These are phyloP conservation scores for Poeciliopsis gracilis DNA, from an alignment of 2,797 vertebrate genomes.

Conservation along the genomic window DNA sequence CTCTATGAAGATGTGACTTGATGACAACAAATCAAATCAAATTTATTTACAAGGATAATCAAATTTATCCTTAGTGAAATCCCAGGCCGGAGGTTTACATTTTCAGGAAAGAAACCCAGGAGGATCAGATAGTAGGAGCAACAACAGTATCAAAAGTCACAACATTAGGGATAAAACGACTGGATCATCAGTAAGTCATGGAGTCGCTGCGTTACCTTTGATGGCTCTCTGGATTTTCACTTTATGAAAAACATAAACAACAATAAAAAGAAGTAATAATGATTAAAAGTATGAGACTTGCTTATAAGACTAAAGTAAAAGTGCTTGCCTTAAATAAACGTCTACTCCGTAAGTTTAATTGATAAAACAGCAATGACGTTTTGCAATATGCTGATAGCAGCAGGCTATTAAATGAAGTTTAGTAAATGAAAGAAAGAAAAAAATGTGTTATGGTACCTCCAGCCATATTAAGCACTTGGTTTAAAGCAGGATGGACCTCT, in stretches of 20 bases:
- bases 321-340: not conserved
- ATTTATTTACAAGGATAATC: too few species aligned
- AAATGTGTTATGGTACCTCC: conserved; percentile 79
- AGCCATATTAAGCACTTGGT: conserved; percentile 85
- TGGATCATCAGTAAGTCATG: conserved; percentile 46
- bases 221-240: conserved; percentile 88
- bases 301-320: not conserved
- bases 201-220: conserved; percentile 82
- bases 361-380: not conserved
- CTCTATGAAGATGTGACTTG: conserved; percentile 20
- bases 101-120: conserved; percentile 57
- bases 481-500: conserved; percentile 87
- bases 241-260: conserved; percentile 77
- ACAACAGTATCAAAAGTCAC: conserved; percentile 68
- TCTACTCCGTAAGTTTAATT: not conserved
- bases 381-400: not conserved
- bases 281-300: not conserved
- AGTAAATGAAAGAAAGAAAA: conserved; percentile 28
- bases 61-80: too few species aligned
- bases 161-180: conserved; percentile 64
- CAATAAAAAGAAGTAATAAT: conserved; percentile 11
- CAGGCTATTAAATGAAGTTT: conserved; percentile 9
- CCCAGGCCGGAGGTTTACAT: conserved; percentile 4
- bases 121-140: conserved; percentile 58
- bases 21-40: not conserved